Percentiles rank a stretch among this genome's conserved stretches.
These are phyloP conservation scores for Pipistrellus nathusii DNA, from an alignment of 2,797 vertebrate genomes.

Conservation along the genomic window DNA sequence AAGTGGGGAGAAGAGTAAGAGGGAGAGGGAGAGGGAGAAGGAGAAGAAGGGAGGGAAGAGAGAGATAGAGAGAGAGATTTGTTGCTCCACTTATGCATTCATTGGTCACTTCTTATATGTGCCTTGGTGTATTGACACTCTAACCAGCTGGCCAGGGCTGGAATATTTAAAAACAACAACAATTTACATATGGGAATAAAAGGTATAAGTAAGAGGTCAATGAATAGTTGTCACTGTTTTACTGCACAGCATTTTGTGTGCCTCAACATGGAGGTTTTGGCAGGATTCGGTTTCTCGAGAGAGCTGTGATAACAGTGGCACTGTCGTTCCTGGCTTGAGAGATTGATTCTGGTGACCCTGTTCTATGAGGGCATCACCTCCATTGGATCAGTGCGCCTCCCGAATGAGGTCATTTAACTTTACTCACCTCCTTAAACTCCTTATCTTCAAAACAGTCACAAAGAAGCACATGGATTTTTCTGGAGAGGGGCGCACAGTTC, in stretches of 20 bases:
- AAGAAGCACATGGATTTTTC: neutral
- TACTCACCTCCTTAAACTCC: neutral
- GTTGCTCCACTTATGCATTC: neutral
- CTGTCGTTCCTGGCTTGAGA: neutral
- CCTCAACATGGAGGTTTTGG: neutral
- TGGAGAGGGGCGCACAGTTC: neutral
- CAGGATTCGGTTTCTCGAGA: neutral
- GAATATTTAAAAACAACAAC: neutral
- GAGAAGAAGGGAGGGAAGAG: neutral
- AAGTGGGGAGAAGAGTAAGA: neutral
- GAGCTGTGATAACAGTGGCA: neutral
- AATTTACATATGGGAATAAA: conserved; percentile 1
- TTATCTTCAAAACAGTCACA: neutral
- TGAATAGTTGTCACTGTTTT: neutral
- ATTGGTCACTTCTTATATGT: neutral
- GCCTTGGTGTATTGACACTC: neutral
- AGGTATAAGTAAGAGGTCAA: neutral
- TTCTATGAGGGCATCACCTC: neutral
- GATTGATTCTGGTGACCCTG: neutral
- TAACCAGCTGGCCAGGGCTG: neutral
- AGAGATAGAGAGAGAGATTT: neutral
- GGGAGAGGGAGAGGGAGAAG: neutral
- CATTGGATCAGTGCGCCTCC: neutral
- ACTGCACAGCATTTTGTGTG: neutral
- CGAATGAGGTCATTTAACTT: neutral